A percentile compares a stretch with the other conserved stretches of the same genome.
phyloP scores from a whole-genome alignment of 2,888 invertebrate species.

The Lepidocyrtoides sp. region DNA sequence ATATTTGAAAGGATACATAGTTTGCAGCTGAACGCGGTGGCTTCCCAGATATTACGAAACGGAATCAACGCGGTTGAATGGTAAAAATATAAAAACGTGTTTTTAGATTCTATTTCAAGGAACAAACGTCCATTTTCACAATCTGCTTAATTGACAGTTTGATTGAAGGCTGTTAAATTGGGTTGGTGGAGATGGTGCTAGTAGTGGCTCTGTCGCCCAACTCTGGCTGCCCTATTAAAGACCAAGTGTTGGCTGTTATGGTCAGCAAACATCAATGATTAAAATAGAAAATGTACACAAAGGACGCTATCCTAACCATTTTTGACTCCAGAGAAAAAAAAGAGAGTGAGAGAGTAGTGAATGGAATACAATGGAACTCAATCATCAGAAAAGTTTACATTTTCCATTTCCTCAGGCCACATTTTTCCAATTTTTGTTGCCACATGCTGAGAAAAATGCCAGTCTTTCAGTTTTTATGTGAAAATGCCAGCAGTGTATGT shows the following conservation, averaged over 20 bases:
- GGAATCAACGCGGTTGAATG: background rate
- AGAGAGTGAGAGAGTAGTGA: no score
- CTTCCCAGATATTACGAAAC: background rate
- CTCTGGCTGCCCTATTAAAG: background rate
- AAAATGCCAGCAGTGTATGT: no score
- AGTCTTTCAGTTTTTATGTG: no score
- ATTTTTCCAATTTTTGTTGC: no score
- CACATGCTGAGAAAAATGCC: no score
- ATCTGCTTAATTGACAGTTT: constrained; percentile 70
- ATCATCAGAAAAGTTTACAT: background rate
- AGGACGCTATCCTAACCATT: background rate
- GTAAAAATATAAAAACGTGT: background rate
- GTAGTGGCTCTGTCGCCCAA: background rate
- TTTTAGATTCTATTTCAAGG: background rate
- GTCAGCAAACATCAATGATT: constrained; percentile 21
- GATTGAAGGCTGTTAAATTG: constrained; percentile 75
- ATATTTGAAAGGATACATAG: background rate
- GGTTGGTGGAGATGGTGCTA: background rate
- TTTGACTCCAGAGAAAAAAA: background rate
- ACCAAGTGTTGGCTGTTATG: background rate
- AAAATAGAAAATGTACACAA: background rate
- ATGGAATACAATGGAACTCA: background rate
- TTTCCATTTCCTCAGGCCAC: no score
- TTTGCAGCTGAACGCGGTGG: no score
- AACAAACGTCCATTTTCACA: constrained; percentile 66